Percentiles rank a stretch among this genome's conserved stretches.
These are phyloP conservation scores for Aix galericulata DNA, from an alignment of 2,113 vertebrate species.

Conservation along the genomic window DNA sequence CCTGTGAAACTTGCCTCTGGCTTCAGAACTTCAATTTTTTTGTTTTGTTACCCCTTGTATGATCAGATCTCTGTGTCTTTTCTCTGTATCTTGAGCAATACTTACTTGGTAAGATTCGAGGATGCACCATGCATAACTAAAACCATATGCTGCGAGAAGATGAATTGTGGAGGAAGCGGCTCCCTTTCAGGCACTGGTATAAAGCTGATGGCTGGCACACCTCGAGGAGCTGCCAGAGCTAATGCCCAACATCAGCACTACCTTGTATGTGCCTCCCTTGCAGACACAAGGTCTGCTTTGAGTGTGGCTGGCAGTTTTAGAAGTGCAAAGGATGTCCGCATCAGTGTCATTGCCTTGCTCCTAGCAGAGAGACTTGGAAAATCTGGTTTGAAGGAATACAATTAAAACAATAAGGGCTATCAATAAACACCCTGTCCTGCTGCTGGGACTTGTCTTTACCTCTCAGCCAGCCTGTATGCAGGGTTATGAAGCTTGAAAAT, in stretches of 20 bases:
- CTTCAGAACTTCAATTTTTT: neutral
- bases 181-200: neutral
- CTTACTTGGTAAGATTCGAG: neutral
- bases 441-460: neutral
- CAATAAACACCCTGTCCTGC: neutral
- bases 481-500: neutral
- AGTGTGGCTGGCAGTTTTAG: neutral
- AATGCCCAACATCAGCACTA: rapidly evolving
- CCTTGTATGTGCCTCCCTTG: neutral
- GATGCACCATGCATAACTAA: neutral
- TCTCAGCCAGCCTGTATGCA: rapidly evolving
- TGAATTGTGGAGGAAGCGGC: neutral
- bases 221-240: neutral
- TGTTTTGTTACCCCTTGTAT: neutral
- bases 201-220: too few relatives aligned
- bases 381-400: neutral
- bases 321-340: neutral
- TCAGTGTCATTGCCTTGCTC: neutral
- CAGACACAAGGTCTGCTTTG: neutral
- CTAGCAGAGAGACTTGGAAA: neutral
- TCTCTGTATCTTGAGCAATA: neutral
- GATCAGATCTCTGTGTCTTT: neutral
- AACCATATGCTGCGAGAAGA: neutral
- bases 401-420: neutral
- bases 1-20: neutral